A percentile compares a stretch with the other conserved stretches of the same genome.
phyloP scores from a whole-genome alignment of 2,797 vertebrate genomes.

The Dermochelys coriacea region DNA sequence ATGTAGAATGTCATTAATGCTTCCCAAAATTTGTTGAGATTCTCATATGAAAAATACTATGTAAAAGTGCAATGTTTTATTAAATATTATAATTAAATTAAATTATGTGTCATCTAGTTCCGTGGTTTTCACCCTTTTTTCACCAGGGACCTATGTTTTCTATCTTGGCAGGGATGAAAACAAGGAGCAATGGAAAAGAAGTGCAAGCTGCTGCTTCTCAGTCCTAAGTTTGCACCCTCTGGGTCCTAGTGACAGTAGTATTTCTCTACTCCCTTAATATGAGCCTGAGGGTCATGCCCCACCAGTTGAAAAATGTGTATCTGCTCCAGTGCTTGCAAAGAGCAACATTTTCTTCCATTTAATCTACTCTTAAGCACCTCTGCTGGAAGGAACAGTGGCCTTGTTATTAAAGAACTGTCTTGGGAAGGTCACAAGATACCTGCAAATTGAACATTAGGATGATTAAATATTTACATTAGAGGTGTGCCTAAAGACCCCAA shows the following conservation, averaged over 20 bases:
- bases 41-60: too few relatives aligned
- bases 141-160: too few relatives aligned
- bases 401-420: not conserved
- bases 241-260: not conserved
- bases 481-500: not conserved
- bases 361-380: not conserved
- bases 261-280: not conserved
- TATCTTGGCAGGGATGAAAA: too few relatives aligned
- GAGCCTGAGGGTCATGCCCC: not conserved
- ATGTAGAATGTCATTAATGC: not conserved
- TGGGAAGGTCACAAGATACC: not conserved
- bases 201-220: too few relatives aligned
- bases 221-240: not conserved
- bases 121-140: too few relatives aligned
- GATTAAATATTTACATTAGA: not conserved
- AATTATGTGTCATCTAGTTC: too few relatives aligned
- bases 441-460: not conserved
- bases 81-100: too few relatives aligned
- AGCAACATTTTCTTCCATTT: not conserved
- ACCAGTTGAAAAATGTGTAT: not conserved
- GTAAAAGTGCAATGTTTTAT: too few relatives aligned
- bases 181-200: too few relatives aligned
- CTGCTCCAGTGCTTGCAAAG: not conserved
- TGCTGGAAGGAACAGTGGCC: not conserved
- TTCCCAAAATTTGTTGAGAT: too few relatives aligned